Evolutionary conservation across 1,140 invertebrate genomes (phyloP).

Genomic region (Micrasema minimum): DNA sequence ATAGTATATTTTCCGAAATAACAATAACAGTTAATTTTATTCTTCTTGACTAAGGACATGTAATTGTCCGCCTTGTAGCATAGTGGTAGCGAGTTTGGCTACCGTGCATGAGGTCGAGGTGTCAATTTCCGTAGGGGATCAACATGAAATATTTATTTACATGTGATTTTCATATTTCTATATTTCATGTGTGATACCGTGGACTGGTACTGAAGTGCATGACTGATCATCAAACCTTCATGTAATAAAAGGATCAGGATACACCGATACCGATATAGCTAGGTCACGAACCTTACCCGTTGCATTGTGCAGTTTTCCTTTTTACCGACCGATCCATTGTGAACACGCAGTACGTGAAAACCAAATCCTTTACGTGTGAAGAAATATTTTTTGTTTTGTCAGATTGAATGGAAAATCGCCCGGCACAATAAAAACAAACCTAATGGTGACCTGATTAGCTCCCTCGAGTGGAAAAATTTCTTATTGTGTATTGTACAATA

Average conservation of each 20-base stretch:
- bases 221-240: too few relatives aligned
- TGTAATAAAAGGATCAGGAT: too few relatives aligned
- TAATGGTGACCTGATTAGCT: conserved; percentile 36
- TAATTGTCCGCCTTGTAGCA: too few relatives aligned
- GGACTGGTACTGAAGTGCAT: too few relatives aligned
- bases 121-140: too few relatives aligned
- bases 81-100: too few relatives aligned
- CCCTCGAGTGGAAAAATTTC: conserved; percentile 31
- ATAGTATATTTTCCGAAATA: conserved; percentile 36
- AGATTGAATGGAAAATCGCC: conserved; percentile 41
- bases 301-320: conserved; percentile 43
- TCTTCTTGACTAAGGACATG: too few relatives aligned
- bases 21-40: conserved; percentile 38
- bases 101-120: too few relatives aligned
- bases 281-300: conserved; percentile 47
- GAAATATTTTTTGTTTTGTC: conserved; percentile 36
- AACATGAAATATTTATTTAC: too few relatives aligned
- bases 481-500: conserved; percentile 35
- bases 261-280: too few relatives aligned
- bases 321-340: conserved; percentile 44
- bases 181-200: too few relatives aligned
- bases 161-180: too few relatives aligned
- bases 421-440: conserved; percentile 26
- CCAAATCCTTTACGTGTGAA: conserved; percentile 47
- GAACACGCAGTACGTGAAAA: conserved; percentile 42